Evolutionary conservation across 2,888 invertebrate genomes (phyloP).

Genomic region (Synergus itoensis): DNA sequence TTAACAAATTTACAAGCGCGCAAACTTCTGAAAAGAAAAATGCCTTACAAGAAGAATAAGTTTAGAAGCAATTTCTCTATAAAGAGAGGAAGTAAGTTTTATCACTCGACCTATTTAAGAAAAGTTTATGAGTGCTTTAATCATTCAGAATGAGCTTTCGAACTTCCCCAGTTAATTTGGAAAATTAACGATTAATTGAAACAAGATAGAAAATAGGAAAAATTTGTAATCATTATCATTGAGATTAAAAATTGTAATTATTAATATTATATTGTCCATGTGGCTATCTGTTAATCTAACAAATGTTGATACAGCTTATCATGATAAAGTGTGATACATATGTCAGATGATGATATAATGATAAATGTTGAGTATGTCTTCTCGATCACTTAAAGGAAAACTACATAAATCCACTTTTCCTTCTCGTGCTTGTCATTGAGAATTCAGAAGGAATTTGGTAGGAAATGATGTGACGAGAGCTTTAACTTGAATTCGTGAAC

Average conservation of each 20-base stretch:
- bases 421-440: background rate
- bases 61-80: background rate
- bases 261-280: background rate
- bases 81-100: background rate
- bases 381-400: background rate
- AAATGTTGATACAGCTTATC: background rate
- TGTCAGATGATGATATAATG: background rate
- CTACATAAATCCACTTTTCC: background rate
- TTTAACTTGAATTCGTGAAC: conserved; percentile 16
- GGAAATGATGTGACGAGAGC: conserved; percentile 20
- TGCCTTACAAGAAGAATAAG: background rate
- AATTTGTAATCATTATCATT: background rate
- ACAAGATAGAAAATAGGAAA: background rate
- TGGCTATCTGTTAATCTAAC: background rate
- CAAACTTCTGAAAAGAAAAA: background rate
- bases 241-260: background rate
- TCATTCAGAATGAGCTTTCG: background rate
- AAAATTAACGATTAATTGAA: background rate
- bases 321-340: background rate
- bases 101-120: background rate
- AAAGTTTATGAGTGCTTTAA: background rate
- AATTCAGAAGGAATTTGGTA: conserved; percentile 10
- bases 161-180: background rate
- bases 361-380: background rate
- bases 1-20: too few species aligned